Evolutionary conservation across 2,113 vertebrate species (phyloP).

Genomic region (Siniperca chuatsi): DNA sequence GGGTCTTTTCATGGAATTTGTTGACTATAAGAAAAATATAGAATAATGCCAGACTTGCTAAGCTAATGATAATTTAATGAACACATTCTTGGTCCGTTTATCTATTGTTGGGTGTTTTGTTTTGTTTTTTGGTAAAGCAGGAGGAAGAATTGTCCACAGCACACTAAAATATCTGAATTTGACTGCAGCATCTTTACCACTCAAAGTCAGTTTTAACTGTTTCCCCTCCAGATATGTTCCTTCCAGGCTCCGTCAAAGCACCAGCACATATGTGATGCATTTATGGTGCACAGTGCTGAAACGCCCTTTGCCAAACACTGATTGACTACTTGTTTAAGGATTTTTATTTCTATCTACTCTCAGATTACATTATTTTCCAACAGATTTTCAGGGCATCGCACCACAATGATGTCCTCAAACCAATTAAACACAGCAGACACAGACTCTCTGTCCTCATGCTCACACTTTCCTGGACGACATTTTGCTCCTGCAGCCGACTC

Average conservation of each 20-base stretch:
- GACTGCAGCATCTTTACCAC: conserved; percentile 5
- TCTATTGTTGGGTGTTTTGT: background rate
- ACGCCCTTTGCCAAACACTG: conserved; percentile 58
- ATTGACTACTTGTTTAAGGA: conserved; percentile 29
- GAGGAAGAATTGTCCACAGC: conserved; percentile 7
- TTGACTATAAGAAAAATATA: too few species aligned
- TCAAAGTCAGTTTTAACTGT: background rate
- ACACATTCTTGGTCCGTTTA: background rate
- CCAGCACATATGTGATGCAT: conserved; percentile 67
- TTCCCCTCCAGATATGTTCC: conserved; percentile 50
- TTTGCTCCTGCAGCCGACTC: background rate
- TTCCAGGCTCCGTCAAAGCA: background rate
- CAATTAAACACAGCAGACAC: conserved; percentile 14
- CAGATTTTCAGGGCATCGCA: conserved; percentile 10
- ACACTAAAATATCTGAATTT: background rate
- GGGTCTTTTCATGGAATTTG: background rate
- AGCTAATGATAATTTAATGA: background rate
- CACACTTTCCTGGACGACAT: background rate
- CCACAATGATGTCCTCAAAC: conserved; percentile 10
- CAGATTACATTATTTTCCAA: conserved; percentile 26
- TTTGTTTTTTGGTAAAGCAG: background rate
- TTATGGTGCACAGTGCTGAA: conserved; percentile 25
- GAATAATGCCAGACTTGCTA: background rate
- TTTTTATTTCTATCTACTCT: conserved; percentile 53
- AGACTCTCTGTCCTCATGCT: background rate